These are phyloP conservation scores for Chaetops frenatus DNA, from an alignment of 2,113 vertebrate genomes.

Conservation along the genomic window DNA sequence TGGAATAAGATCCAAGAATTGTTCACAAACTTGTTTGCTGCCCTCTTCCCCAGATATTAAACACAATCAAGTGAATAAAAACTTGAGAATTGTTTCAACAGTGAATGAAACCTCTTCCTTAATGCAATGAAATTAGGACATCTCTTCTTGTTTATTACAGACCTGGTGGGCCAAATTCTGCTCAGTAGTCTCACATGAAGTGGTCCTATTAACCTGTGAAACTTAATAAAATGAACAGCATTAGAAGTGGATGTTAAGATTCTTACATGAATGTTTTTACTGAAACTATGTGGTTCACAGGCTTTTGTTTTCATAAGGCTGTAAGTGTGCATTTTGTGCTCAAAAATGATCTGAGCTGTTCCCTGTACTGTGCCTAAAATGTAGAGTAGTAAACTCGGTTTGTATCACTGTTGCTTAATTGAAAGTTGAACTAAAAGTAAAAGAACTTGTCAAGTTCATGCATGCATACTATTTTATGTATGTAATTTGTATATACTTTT, in stretches of 20 bases:
- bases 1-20: not conserved
- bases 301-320: not conserved
- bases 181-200: accelerated
- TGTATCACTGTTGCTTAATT: not conserved
- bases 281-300: not conserved
- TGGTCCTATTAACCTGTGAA: not conserved
- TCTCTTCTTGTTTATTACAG: not conserved
- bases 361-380: not conserved
- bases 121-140: not conserved
- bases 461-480: not conserved
- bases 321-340: not conserved
- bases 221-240: not conserved
- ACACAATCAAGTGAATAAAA: not conserved
- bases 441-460: not conserved
- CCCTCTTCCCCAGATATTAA: not conserved
- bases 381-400: not conserved
- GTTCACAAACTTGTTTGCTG: not conserved
- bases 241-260: not conserved
- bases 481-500: not conserved
- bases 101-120: not conserved
- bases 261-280: not conserved
- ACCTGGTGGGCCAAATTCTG: not conserved
- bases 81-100: not conserved
- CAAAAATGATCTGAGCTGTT: not conserved
- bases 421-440: not conserved